Base-by-base conservation (phyloP, 2,797 vertebrate species). In the Sphenopsis melanotis region DNA sequence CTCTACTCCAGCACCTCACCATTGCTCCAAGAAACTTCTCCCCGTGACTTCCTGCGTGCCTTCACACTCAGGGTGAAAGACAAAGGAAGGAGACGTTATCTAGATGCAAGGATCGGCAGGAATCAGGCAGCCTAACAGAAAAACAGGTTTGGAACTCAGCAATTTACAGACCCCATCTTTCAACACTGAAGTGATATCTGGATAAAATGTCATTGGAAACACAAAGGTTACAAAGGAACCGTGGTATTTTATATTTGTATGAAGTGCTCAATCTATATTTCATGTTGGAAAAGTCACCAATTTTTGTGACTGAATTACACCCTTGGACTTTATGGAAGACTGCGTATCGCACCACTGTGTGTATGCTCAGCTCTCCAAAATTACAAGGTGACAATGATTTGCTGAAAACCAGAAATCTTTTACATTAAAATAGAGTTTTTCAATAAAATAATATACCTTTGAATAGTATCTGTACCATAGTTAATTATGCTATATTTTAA, bases 401-500 rank as follows among this genome's bases (percentile, higher is more conserved):
- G 64, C 95, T 90, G 63, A 93, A 82, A 93, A 94, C 8, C 56
- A 95, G 85, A 86, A 96, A 93, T 88, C 60, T 27, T 89, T 93
- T 90, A 72, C 72, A 92, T 89, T 87, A 93, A 97, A 97, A 70
- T 44, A 84, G 66, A 95, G 82, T 84, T 85, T 95, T 94, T 61
- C 11, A 2, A 75, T 86, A 95, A 97, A 95, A 97, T 94, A 96
- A 75, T 29, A 70, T 46, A 90, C 80, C 69, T 93, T 81, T 64
- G 89, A 96, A 96, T 82, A 96, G 78, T 89, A 94, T 89, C 88
- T 86, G 83, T 60, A 90, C 37, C 14, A 29, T 9, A 60, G 76
- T 87, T 96, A 96, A 95, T 94, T 94, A 97, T 84, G 95, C 87
- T 80, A 44, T 57, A 91, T 94, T 97, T 47, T 92, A 97, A 96